A percentile compares a stretch with the other conserved stretches of the same genome.
Evolutionary conservation across 2,888 invertebrate species (phyloP).

Genomic region (Orchesella flavescens): DNA sequence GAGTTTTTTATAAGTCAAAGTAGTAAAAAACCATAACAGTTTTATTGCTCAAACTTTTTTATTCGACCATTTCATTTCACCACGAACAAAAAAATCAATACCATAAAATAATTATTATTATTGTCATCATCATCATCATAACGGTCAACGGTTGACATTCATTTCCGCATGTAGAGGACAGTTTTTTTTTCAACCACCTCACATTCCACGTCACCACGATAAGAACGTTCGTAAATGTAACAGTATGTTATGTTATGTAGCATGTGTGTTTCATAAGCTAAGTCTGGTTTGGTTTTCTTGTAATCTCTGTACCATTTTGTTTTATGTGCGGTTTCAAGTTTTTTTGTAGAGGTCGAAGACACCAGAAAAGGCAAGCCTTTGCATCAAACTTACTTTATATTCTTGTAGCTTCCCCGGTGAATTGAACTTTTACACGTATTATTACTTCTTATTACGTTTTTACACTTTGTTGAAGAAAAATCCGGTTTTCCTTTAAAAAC

Average conservation of each 20-base stretch:
- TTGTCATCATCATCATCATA: neutral
- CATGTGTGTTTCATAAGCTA: conserved; percentile 6
- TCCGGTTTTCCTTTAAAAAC: conserved; percentile 49
- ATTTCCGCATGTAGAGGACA: conserved; percentile 24
- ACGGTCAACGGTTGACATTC: conserved; percentile 22
- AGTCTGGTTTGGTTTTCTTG: conserved; percentile 27
- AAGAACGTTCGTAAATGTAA: neutral
- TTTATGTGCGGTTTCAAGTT: neutral
- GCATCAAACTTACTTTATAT: neutral
- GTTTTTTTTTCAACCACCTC: neutral
- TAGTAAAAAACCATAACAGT: conserved; percentile 52
- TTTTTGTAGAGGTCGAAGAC: conserved; percentile 50
- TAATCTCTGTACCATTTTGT: neutral
- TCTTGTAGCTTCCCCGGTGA: conserved; percentile 13
- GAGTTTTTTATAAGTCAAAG: conserved; percentile 55
- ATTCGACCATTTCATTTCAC: too few relatives aligned
- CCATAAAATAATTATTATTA: neutral
- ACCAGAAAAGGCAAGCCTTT: conserved; percentile 52
- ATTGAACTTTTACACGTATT: conserved; percentile 49
- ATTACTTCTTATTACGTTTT: neutral
- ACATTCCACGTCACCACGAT: neutral
- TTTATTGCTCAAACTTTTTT: conserved; percentile 48
- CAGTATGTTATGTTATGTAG: neutral
- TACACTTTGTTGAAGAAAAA: conserved; percentile 34
- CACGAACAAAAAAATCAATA: too few relatives aligned